Conservation (phyloP, 2,113 vertebrate genomes). For the Solenodon paradoxus region DNA sequence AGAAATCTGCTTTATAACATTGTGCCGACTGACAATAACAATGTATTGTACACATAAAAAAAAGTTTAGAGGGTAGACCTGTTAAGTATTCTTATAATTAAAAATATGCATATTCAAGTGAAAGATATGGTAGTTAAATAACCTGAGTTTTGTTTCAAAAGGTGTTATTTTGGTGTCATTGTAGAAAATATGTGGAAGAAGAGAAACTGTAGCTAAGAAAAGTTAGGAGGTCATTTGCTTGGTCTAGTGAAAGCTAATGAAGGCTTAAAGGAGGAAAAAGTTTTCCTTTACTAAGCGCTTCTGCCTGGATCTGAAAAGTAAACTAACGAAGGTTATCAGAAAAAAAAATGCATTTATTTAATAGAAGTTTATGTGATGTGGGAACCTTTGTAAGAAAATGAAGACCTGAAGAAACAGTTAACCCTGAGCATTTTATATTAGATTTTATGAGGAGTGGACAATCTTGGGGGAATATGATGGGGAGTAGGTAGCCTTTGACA, state of each 20-base stretch:
- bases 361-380: neutral
- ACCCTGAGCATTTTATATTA: neutral
- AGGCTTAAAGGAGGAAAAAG: neutral
- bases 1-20: neutral
- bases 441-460: neutral
- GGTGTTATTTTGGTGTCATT: neutral
- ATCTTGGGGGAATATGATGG: neutral
- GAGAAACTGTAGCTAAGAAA: neutral
- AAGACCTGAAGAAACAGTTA: neutral
- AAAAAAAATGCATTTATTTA: neutral
- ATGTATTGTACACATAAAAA: neutral
- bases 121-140: neutral
- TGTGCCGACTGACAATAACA: neutral
- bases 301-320: neutral
- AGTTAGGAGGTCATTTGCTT: neutral
- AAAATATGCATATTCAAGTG: neutral
- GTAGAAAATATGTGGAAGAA: neutral
- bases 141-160: neutral
- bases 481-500: neutral
- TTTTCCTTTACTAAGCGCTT: neutral
- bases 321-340: neutral
- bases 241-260: neutral
- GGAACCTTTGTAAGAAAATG: neutral
- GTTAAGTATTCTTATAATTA: neutral
- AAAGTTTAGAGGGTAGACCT: neutral